Conservation (phyloP, 2,113 vertebrate genomes). For the Podiceps cristatus region DNA sequence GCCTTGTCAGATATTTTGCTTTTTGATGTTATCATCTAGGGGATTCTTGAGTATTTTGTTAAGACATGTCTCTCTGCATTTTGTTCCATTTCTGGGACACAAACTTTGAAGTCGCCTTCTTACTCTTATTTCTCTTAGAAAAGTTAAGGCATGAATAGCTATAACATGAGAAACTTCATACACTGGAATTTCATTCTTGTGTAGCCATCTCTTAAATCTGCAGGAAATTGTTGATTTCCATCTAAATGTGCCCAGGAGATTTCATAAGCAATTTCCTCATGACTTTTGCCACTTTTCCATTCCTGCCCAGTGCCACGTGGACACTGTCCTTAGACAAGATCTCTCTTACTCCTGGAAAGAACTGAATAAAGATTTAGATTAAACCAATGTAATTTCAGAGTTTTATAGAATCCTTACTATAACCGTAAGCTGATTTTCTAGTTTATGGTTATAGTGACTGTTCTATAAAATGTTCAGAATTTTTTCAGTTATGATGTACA, state of each 20-base stretch:
- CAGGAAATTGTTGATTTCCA: not conserved
- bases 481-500: not conserved
- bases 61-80: not conserved
- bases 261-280: not conserved
- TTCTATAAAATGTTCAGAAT: not conserved
- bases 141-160: not conserved
- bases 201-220: not conserved
- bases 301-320: not conserved
- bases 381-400: constrained; percentile 2
- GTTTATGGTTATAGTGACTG: not conserved
- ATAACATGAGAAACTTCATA: not conserved
- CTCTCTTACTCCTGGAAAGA: constrained; percentile 30
- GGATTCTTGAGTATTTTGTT: not conserved
- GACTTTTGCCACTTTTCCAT: not conserved
- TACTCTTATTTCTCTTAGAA: not conserved
- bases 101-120: not conserved
- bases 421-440: constrained; percentile 4
- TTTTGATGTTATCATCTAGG: not conserved
- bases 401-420: constrained; percentile 28
- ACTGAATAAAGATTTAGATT: constrained; percentile 57
- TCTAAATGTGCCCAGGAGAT: not conserved
- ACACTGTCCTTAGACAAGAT: not conserved
- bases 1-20: not conserved
- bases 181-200: not conserved
- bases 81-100: not conserved